Conservation (phyloP, 2,113 vertebrate species). For the Carassius carassius region DNA sequence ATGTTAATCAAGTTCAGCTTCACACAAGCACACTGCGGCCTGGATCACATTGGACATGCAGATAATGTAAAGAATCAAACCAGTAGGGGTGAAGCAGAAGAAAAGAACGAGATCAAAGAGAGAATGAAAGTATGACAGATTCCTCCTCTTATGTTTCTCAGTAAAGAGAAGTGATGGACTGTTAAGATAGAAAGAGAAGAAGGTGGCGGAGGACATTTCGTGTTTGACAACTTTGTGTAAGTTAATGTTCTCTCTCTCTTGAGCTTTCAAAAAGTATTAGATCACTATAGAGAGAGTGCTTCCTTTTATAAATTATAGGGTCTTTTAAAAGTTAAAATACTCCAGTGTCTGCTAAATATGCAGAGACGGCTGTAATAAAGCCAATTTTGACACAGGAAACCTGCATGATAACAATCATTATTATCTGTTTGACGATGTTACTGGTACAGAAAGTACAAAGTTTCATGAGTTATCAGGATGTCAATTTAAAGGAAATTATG, state of each 20-base stretch:
- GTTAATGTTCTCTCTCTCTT: neutral
- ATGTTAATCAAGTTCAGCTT: conserved; percentile 47
- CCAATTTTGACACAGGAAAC: too few relatives aligned
- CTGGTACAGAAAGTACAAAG: too few relatives aligned
- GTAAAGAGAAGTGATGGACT: neutral
- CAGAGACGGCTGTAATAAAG: neutral
- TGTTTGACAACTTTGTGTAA: neutral
- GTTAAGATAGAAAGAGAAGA: conserved; percentile 3
- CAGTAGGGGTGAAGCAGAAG: conserved; percentile 18
- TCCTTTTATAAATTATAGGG: too few relatives aligned
- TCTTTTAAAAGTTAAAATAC: neutral
- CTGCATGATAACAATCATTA: too few relatives aligned
- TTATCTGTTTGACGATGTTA: too few relatives aligned
- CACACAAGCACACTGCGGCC: conserved; percentile 33
- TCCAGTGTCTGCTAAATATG: neutral
- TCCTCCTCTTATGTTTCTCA: conserved; percentile 8
- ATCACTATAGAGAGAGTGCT: neutral
- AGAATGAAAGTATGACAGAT: conserved; percentile 4
- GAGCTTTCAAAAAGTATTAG: too few relatives aligned
- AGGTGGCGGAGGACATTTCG: neutral
- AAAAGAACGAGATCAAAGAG: conserved; percentile 40
- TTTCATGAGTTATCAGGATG: neutral
- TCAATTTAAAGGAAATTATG: neutral
- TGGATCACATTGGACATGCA: conserved; percentile 56
- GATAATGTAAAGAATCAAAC: conserved; percentile 52